Evolutionary conservation across 1,140 invertebrate species (phyloP).

Genomic region (Ceratina japonica): DNA sequence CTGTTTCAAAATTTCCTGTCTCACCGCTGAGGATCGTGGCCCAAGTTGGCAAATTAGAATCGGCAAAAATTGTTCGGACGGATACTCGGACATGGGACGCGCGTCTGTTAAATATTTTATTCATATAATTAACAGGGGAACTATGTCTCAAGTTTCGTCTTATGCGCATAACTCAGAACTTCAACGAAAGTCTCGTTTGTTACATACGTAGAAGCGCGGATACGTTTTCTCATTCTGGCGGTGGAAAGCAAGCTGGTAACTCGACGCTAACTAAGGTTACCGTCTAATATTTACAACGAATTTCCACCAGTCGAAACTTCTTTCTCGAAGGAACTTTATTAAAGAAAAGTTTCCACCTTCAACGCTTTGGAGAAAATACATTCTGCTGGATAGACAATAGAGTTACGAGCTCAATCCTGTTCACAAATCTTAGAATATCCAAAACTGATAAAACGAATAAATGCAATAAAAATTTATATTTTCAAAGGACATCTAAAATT

Average conservation of each 20-base stretch:
- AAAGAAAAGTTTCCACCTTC: not conserved
- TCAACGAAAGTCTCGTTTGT: not conserved
- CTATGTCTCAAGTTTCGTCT: not conserved
- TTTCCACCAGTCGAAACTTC: not conserved
- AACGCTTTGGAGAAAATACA: too few relatives aligned
- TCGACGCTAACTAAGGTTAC: not conserved
- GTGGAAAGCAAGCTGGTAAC: not conserved
- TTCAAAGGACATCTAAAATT: too few relatives aligned
- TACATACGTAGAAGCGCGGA: not conserved
- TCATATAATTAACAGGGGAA: not conserved
- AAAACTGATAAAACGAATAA: too few relatives aligned
- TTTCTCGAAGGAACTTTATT: not conserved
- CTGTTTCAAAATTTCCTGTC: conserved; percentile 8
- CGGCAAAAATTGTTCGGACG: not conserved
- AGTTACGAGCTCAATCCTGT: not conserved
- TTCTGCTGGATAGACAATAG: not conserved
- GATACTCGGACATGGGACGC: not conserved
- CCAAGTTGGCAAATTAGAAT: not conserved
- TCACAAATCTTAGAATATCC: too few relatives aligned
- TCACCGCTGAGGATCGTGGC: too few relatives aligned
- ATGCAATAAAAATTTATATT: too few relatives aligned
- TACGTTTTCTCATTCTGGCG: not conserved
- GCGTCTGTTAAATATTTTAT: not conserved
- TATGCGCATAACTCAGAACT: not conserved
- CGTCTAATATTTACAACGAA: not conserved